These are phyloP conservation scores for Lonchura striata DNA, from an alignment of 2,113 vertebrate genomes.

Conservation along the genomic window DNA sequence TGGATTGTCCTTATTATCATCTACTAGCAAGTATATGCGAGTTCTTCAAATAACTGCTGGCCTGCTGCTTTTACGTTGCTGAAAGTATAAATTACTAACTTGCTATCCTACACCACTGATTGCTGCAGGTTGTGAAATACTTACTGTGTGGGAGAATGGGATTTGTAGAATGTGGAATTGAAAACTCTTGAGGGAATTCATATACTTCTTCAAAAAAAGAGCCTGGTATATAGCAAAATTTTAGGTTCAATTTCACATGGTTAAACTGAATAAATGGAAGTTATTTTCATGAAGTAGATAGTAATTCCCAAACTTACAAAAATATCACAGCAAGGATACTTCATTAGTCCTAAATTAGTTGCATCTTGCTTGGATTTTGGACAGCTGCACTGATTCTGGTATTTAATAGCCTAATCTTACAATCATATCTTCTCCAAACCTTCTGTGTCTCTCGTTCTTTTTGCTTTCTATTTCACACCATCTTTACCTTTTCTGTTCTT, in stretches of 20 bases:
- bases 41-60: not conserved
- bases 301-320: not conserved
- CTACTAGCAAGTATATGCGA: not conserved
- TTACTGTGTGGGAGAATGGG: fast-evolving
- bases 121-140: not conserved
- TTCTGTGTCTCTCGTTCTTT: not conserved
- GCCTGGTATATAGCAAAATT: not conserved
- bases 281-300: not conserved
- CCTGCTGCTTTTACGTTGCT: not conserved
- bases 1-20: not conserved
- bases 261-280: not conserved
- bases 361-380: not conserved
- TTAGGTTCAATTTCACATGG: not conserved
- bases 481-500: not conserved
- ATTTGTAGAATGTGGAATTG: not conserved
- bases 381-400: not conserved
- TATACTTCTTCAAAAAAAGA: not conserved
- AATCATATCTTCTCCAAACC: not conserved
- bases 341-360: not conserved
- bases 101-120: not conserved
- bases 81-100: not conserved
- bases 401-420: not conserved
- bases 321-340: not conserved
- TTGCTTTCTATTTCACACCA: not conserved
- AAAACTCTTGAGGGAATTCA: not conserved